Evolutionary conservation across 2,797 vertebrate species (phyloP).

Genomic region (Nyctalus aviator): DNA sequence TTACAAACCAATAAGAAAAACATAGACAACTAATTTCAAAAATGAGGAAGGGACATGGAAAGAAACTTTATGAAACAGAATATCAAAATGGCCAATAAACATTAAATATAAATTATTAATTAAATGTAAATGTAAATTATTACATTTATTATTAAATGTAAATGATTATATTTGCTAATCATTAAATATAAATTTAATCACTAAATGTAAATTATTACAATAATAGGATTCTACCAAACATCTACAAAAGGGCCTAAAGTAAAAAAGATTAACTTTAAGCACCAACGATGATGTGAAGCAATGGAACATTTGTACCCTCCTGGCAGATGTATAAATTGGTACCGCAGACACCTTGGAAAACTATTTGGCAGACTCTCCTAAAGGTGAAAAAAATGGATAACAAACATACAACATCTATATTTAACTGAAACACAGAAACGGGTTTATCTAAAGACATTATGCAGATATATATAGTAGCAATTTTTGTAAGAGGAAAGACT

Average conservation of each 20-base stretch:
- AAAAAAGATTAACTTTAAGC: neutral
- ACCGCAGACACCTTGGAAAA: neutral
- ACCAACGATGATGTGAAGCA: neutral
- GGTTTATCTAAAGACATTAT: neutral
- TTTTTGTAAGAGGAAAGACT: neutral
- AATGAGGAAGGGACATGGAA: neutral
- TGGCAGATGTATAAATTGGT: neutral
- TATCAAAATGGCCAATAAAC: neutral
- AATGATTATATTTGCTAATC: neutral
- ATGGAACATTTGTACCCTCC: neutral
- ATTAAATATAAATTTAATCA: neutral
- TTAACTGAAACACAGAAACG: neutral
- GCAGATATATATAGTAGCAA: neutral
- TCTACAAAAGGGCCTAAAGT: neutral
- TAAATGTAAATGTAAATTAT: neutral
- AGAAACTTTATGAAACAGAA: neutral
- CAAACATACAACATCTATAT: neutral
- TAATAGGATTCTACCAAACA: neutral
- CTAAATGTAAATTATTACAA: constrained; percentile 2
- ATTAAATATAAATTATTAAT: constrained; percentile 16
- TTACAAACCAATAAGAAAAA: neutral
- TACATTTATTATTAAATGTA: neutral
- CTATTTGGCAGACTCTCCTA: neutral
- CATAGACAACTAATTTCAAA: neutral
- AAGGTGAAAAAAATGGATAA: neutral